Evolutionary conservation across 2,113 vertebrate genomes (phyloP).

Genomic region (Notarius lentiginosus): DNA sequence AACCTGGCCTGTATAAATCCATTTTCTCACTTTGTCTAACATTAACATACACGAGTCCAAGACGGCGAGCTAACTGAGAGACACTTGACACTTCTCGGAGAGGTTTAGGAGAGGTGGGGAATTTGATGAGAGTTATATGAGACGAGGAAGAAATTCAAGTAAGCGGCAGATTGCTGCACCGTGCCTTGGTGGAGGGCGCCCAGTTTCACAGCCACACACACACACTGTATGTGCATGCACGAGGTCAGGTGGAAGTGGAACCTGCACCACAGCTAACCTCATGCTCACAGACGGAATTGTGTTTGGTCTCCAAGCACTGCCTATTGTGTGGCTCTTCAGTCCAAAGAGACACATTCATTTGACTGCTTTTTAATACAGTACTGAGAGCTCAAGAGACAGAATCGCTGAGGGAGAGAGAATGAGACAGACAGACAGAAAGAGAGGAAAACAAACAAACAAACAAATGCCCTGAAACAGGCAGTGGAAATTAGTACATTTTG

Average conservation of each 20-base stretch:
- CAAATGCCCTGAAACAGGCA: background rate
- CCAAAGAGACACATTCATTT: conserved; percentile 65
- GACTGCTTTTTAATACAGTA: conserved; percentile 29
- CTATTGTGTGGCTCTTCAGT: conserved; percentile 59
- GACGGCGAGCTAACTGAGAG: background rate
- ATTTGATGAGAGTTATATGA: background rate
- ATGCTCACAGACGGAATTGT: conserved; percentile 65
- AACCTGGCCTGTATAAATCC: background rate
- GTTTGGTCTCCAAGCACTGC: conserved; percentile 57
- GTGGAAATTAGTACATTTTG: background rate
- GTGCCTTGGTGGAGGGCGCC: background rate
- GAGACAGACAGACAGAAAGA: background rate
- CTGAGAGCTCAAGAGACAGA: conserved; percentile 9
- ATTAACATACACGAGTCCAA: background rate
- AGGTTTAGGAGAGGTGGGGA: conserved; percentile 11
- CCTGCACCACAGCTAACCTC: conserved; percentile 69
- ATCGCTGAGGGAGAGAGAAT: background rate
- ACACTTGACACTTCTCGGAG: conserved; percentile 15
- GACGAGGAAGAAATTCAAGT: background rate
- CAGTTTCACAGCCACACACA: conserved; percentile 2
- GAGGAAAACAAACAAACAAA: background rate
- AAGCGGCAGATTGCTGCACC: background rate
- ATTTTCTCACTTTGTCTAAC: background rate
- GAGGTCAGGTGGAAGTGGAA: conserved; percentile 51
- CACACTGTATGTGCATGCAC: conserved; percentile 34